Evolutionary conservation across 2,113 vertebrate species (phyloP), one percentile per base, ranked within the genome.

Genomic region (Perccottus glenii): DNA sequence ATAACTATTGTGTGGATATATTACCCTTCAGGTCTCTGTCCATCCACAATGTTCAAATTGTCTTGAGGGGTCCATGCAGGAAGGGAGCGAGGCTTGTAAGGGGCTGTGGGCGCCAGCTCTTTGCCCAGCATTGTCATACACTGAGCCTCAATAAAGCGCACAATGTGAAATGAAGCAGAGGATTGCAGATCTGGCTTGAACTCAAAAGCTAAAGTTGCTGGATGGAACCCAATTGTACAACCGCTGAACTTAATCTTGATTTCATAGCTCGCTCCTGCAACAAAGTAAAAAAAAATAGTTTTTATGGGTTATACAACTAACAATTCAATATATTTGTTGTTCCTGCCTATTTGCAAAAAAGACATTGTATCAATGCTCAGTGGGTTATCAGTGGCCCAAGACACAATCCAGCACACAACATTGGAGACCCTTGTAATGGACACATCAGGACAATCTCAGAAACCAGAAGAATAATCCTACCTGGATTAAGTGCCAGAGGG

Each of bases 21-120:
- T 1, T 91, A 99, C 97, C 89, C 78, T 12, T 90, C 32, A 0
- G 95, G 94, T 50, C 2, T 89, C 33, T 85, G 0, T 45, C 97
- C 96, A 0, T 96, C 94, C 78, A 94, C 94, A 0, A 92, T 85
- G 3, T 14, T 14, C 44, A 5, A 79, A 0, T 44, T 2, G 0
- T 0, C 5, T 63, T 45, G 0, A 49, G 56, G 42, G 0, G 76
- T 59, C n/a, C 81, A 75, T 10, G 65, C 67, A 14, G 71, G 73
- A 61, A 87, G 66, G 60, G 74, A 77, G 12, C 71, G 82, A 0
- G 91, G 92, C 67, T 62, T 89, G 81, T 91, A 99, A 5, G 94
- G 94, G 0, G 87, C 84, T 0, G 60, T 71, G 36, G 95, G 94
- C 4, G 85, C 93, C 84, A 99, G 88, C 3, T 94, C 91, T 15